Base-by-base conservation (phyloP, 2,113 vertebrate genomes). In the Xyliphius kryptos region DNA sequence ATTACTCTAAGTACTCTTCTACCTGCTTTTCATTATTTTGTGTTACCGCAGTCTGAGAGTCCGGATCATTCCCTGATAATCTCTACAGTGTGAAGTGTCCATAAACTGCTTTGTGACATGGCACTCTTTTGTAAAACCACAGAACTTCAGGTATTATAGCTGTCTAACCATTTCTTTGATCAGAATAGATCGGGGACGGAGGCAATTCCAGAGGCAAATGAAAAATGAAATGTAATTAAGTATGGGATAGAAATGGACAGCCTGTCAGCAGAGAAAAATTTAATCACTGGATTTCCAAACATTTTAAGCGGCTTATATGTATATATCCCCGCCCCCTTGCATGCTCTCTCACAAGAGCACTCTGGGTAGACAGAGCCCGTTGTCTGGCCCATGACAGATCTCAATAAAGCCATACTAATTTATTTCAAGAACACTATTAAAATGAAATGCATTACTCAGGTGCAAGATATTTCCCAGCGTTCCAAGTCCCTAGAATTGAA, bases 401-500 rank as follows among this genome's bases (percentile, higher is more conserved):
- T 83, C 87, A 87, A 83, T 56, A 87, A 83, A 82, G 83, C 71
- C 64, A 40, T 20, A 68, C 77, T 89, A 86, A 93, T 91, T 91
- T 87, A 85, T 89, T 87, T 74, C 84, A 79, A 87, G 83, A 81
- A 77, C 81, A 85, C 83, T 84, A 86, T 89, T 90, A 89, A 89
- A 91, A 87, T 66, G 73, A 82, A 85, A 86, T 56, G 46, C 62
- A 69, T 69, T 72, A 46, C 66, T 41, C 19, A 15, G 10, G 14
- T 48, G 38, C 17, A 49, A 55, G 63, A 60, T 55, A 70, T n/a
- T n/a, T n/a, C n/a, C n/a, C n/a, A n/a, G n/a, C 66, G 21, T 46
- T 36, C 26, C 51, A n/a, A 55, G 16, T 55, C n/a, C n/a, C n/a
- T n/a, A n/a, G 26, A 64, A 67, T 61, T 72, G 70, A 68, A 68